Evolutionary conservation across 2,113 vertebrate species (phyloP).

Genomic region (Cyanoramphus novaezelandiae): DNA sequence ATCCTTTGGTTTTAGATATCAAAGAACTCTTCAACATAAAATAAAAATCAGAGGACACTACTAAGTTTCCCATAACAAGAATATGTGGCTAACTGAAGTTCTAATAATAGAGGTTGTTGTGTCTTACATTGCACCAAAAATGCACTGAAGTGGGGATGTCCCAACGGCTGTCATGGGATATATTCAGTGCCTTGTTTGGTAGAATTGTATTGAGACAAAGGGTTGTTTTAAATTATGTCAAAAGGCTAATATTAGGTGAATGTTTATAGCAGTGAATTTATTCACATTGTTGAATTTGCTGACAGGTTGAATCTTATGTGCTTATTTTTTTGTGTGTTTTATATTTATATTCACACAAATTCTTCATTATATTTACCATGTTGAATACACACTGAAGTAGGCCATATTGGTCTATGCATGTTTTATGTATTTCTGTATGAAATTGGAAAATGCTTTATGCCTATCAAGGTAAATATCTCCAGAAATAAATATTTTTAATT

Average conservation of each 20-base stretch:
- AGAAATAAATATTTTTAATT: conserved; percentile 87
- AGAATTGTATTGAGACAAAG: conserved; percentile 39
- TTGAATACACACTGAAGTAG: conserved; percentile 77
- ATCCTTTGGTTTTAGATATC: conserved; percentile 5
- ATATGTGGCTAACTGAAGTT: not conserved
- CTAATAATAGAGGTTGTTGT: conserved; percentile 42
- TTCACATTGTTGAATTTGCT: conserved; percentile 72
- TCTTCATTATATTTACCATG: conserved; percentile 86
- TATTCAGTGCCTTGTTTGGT: conserved; percentile 36
- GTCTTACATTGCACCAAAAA: conserved; percentile 29
- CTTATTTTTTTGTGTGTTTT: conserved; percentile 68
- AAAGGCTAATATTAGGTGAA: conserved; percentile 67
- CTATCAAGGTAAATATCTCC: conserved; percentile 81
- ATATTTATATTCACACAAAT: conserved; percentile 81
- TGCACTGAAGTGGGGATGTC: conserved; percentile 35
- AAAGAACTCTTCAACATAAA: not conserved
- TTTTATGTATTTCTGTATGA: conserved; percentile 90
- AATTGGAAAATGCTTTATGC: conserved; percentile 82
- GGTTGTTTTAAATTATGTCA: conserved; percentile 60
- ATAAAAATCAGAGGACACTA: not conserved
- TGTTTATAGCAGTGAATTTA: conserved; percentile 65
- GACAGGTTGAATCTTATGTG: conserved; percentile 70
- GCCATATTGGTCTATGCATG: conserved; percentile 90
- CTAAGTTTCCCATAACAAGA: not conserved
- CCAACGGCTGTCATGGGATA: not conserved